Conservation (phyloP, 2,113 vertebrate genomes). For the Nasalis larvatus region DNA sequence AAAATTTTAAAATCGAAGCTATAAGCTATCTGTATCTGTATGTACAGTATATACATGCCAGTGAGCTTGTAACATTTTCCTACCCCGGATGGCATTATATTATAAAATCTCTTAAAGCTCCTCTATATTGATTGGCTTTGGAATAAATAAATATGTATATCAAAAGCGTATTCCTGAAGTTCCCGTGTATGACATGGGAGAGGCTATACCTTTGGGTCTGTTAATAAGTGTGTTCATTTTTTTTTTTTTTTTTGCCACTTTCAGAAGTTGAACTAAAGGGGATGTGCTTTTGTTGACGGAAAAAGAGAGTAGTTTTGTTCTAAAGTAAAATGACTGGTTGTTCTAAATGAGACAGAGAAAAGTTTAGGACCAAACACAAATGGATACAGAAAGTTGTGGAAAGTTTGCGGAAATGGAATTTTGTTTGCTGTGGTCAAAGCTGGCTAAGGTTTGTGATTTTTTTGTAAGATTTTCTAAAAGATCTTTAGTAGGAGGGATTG, state of each 20-base stretch:
- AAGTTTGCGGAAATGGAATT: neutral
- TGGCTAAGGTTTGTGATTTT: neutral
- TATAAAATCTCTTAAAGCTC: conserved; percentile 11
- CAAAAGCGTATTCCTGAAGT: neutral
- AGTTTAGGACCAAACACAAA: neutral
- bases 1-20: neutral
- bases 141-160: neutral
- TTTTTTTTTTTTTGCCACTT: neutral
- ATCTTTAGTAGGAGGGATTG: neutral
- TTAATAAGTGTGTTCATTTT: neutral
- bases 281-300: neutral
- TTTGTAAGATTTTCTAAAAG: neutral
- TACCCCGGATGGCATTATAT: neutral
- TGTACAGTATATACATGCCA: neutral
- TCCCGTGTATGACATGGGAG: neutral
- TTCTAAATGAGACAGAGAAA: neutral
- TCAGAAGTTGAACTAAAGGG: neutral
- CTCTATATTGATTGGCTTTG: neutral
- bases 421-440: neutral
- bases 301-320: neutral
- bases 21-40: neutral
- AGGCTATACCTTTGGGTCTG: neutral
- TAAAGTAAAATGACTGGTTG: neutral
- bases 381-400: neutral
- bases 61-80: neutral